phyloP scores from a whole-genome alignment of 92 coral and sea anemone genomes.

The Isaurus tuberculatus region DNA sequence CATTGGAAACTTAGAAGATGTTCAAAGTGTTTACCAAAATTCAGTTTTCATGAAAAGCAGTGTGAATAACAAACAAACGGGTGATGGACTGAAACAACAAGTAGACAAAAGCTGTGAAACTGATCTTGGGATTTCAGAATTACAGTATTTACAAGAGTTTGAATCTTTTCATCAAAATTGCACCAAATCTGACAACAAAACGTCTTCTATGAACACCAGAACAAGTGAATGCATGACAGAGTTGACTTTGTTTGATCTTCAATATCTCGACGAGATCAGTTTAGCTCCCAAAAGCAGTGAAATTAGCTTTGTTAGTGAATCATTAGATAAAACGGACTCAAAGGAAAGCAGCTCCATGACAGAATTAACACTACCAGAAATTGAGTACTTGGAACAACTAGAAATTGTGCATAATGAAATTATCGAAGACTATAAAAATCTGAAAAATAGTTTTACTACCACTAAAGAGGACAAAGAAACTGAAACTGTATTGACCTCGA shows the following conservation, averaged over 20 bases:
- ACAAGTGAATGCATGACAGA: slow-evolving; percentile 51
- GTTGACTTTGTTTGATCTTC: slow-evolving; percentile 59
- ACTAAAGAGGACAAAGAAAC: slow-evolving; percentile 38
- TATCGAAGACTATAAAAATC: slow-evolving; percentile 57
- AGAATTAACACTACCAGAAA: slow-evolving; percentile 65
- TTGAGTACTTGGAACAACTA: slow-evolving; percentile 73
- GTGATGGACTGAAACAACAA: slow-evolving; percentile 11
- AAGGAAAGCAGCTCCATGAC: slow-evolving; percentile 62
- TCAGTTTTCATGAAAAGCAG: not conserved
- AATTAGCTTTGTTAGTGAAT: not conserved
- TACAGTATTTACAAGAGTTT: slow-evolving; percentile 49
- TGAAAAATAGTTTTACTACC: slow-evolving; percentile 45
- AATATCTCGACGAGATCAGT: slow-evolving; percentile 50
- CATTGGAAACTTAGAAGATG: slow-evolving; percentile 61
- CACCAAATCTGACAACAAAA: not conserved
- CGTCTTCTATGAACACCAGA: slow-evolving; percentile 25
- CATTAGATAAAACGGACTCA: slow-evolving; percentile 36
- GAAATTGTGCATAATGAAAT: slow-evolving; percentile 67
- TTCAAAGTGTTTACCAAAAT: slow-evolving; percentile 34
- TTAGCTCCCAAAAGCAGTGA: slow-evolving; percentile 43
- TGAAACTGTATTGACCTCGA: slow-evolving; percentile 61
- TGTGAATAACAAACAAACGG: not conserved
- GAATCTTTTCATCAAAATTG: slow-evolving; percentile 44
- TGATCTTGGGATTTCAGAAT: slow-evolving; percentile 51
- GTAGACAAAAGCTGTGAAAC: slow-evolving; percentile 53